Conservation (phyloP, 2,113 vertebrate species). For the Oncorhynchus kisutch region DNA sequence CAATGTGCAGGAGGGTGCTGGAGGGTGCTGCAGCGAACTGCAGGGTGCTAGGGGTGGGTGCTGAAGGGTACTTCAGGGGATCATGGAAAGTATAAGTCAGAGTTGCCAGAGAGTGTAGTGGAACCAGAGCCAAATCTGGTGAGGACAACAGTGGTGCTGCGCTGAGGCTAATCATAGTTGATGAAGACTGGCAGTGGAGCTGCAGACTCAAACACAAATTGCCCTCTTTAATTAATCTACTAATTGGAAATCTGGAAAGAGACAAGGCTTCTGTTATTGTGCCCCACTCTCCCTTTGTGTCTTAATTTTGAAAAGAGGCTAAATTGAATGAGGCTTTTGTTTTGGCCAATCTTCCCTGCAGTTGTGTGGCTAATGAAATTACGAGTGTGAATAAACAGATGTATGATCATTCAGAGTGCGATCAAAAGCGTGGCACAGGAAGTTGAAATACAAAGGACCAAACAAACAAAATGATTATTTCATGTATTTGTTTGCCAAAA, state of each 20-base stretch:
- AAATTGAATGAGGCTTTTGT: constrained; percentile 27
- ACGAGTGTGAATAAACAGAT: not conserved
- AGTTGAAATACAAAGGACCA: not conserved
- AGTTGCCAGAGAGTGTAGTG: constrained; percentile 38
- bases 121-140: constrained; percentile 16
- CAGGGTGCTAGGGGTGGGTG: too few relatives aligned
- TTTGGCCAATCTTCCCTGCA: constrained; percentile 22
- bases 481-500: too few relatives aligned
- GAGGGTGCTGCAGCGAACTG: too few relatives aligned
- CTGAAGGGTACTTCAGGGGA: constrained; percentile 12
- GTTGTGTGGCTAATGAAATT: constrained; percentile 56
- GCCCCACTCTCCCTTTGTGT: constrained; percentile 37
- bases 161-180: constrained; percentile 79
- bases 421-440: not conserved
- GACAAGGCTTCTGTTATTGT: constrained; percentile 59
- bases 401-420: constrained; percentile 14
- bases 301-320: constrained; percentile 50
- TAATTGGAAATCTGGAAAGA: constrained; percentile 81
- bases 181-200: constrained; percentile 79
- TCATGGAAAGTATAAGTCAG: constrained; percentile 13
- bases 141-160: constrained; percentile 44
- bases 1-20: too few relatives aligned
- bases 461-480: not conserved
- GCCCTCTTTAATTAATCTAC: constrained; percentile 79
- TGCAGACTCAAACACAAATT: constrained; percentile 71